Evolutionary conservation across 2,113 vertebrate genomes (phyloP), one percentile per base, ranked within the genome.

Genomic region (Naja naja): DNA sequence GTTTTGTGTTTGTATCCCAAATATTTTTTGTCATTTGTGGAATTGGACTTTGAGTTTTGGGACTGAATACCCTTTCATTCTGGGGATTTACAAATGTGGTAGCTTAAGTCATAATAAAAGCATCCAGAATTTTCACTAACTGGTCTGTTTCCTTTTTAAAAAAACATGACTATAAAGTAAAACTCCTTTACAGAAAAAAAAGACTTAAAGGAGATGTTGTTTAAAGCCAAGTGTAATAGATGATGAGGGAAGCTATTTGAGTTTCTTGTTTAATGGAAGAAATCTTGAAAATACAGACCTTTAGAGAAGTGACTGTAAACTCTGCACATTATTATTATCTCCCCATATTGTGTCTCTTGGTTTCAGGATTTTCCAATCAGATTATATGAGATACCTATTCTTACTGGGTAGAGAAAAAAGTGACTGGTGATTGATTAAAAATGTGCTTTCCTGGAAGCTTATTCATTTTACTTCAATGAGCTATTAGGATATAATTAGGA

Each of bases 81-180:
- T 30, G 43, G 45, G 30, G n/a, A 45, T 89, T 85, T 89, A 52
- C 45, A 60, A 88, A 89, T 5, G 10, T 54, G 45, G n/a, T 54
- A 85, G 69, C 87, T 93, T 60, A 89, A 12, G 25, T 89, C 47
- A 20, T 52, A 52, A 52, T 52, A 93, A 93, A 93, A 64, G 74
- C 88, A 89, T 54, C 64, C 89, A 86, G 14, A 90, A 89, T 53
- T 86, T 43, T 55, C 74, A 53, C 11, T 90, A 56, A 58, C 30
- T 30, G 23, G 18, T 85, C 12, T 85, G 52, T 49, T 58, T 49
- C 49, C 12, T 25, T 85, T 89, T 52, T 7, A 56, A 54, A 27
- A 5, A 89, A 54, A 52, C n/a, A 9, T 90, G 45, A 90, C 8
- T 85, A 5, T 22, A 43, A 52, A 45, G 5, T 90, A 34, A n/a